These are phyloP conservation scores for Trachelus iudaicus DNA, from an alignment of 2,888 invertebrate genomes.

Conservation along the genomic window DNA sequence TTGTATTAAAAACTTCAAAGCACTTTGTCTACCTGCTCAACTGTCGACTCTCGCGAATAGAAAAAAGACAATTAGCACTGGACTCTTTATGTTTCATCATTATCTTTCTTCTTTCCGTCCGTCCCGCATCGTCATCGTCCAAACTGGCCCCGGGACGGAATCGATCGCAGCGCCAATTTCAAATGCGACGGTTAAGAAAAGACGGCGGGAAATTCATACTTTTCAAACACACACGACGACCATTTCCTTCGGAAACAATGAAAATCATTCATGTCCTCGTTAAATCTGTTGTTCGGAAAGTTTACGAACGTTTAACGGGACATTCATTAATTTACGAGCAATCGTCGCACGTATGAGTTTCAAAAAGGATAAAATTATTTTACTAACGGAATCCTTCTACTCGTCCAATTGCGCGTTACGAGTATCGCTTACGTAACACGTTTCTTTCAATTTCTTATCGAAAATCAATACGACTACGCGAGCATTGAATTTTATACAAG, in stretches of 20 bases:
- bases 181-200: not conserved
- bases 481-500: not conserved
- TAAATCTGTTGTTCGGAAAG: not conserved
- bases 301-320: not conserved
- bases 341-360: not conserved
- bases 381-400: not conserved
- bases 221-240: not conserved
- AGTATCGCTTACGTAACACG: not conserved
- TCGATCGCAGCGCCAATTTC: not conserved
- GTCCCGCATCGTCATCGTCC: no score
- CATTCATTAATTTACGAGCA: not conserved
- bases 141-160: no score
- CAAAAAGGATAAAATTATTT: not conserved
- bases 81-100: not conserved
- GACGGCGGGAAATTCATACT: not conserved
- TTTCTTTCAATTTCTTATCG: not conserved
- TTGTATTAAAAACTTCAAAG: not conserved
- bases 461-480: not conserved
- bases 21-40: not conserved
- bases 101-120: not conserved
- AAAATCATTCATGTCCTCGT: not conserved
- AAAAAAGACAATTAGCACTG: not conserved
- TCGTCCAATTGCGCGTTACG: not conserved
- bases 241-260: not conserved
- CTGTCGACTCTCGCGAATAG: not conserved